A percentile compares a stretch with the other conserved stretches of the same genome.
Conservation (phyloP, 2,888 invertebrate genomes). For the Hoplodrina ambigua region DNA sequence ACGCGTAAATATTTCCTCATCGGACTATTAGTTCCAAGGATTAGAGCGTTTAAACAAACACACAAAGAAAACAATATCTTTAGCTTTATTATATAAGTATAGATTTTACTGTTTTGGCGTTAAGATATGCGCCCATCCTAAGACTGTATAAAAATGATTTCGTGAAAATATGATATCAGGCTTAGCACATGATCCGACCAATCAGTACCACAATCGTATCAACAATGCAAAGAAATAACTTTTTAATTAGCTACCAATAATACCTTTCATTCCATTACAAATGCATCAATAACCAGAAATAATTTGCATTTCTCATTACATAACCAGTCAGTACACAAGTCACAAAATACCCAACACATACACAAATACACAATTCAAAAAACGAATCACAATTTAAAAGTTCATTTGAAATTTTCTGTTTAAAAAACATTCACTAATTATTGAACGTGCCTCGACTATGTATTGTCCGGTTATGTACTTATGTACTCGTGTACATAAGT, state of each 20-base stretch:
- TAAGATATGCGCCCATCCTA: no score
- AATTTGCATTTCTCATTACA: conserved; percentile 48
- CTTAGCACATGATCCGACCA: background rate
- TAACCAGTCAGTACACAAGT: conserved; percentile 35
- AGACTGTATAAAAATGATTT: no score
- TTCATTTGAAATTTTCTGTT: conserved; percentile 88
- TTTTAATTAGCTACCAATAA: conserved; percentile 16
- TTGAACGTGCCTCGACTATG: conserved; percentile 79
- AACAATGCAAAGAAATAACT: conserved; percentile 3
- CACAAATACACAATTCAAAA: conserved; percentile 79
- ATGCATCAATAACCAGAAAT: conserved; percentile 23
- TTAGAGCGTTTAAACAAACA: no score
- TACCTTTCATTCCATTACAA: background rate
- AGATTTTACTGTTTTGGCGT: no score
- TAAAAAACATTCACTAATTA: conserved; percentile 89
- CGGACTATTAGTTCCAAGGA: no score
- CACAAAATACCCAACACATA: conserved; percentile 24
- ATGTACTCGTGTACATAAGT: conserved; percentile 61
- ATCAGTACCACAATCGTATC: background rate
- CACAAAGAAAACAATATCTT: no score
- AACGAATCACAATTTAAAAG: conserved; percentile 83
- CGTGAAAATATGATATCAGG: no score
- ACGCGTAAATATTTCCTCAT: no score
- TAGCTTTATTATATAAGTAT: no score
- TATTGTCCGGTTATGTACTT: conserved; percentile 73